Evolutionary conservation across 2,888 invertebrate genomes (phyloP), one percentile per base, ranked within the genome.

Genomic region (Pecten maximus): DNA sequence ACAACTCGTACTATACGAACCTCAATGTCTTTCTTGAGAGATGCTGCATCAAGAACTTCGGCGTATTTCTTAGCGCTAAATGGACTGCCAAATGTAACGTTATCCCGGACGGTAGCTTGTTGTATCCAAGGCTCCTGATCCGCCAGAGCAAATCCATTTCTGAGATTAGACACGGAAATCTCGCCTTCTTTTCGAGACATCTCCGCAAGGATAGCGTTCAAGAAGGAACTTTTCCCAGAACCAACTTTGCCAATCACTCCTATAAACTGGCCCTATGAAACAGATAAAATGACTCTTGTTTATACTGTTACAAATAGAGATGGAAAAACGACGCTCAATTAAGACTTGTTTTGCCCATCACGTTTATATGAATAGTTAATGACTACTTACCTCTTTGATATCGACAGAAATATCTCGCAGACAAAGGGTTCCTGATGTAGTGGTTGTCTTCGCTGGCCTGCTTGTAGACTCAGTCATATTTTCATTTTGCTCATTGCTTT

Each of bases 211-310:
- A 99, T 97, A 0, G 98, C 98, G 90, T 98, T 97, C 40, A 99
- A 97, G 0, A 99, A 97, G 0, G 98, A 98, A 16, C 98, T 98
- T 97, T 99, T 99, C 19, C 99, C 99, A 94, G 98, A 98, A 0
- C 99, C 99, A 2, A 99, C 98, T 92, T 97, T 97, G 0, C 99
- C 99, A 94, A 98, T 98, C 19, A 99, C 97, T 40, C 99, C 99
- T 39, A 99, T 94, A 87, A 97, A 94, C 89, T 94, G 93, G 10
- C 97, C 96, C 96, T 96, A 92, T 39, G 15, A 74, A 74, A 28
- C 35, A 74, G 8, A n/a, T 6, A 35, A n/a, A n/a, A n/a, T n/a
- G n/a, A n/a, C n/a, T 74, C 4, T n/a, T 54, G 19, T 19, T 54
- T n/a, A n/a, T n/a, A n/a, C 23, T 54, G n/a, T n/a, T 23, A 23